Evolutionary conservation across 2,888 invertebrate species (phyloP), one percentile per base, ranked within the genome.

Genomic region (Hypercompe scribonia): DNA sequence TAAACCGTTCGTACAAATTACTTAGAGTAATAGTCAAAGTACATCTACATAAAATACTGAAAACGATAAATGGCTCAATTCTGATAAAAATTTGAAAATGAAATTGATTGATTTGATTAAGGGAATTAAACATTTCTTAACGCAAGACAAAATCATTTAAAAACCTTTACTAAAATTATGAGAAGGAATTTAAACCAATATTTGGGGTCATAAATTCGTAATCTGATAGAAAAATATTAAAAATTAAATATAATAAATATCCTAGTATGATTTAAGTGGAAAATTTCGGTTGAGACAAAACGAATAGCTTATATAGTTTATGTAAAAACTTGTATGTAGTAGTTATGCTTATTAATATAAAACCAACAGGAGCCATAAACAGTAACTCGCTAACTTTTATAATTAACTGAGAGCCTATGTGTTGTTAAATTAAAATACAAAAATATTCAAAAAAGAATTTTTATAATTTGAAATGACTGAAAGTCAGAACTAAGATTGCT

Each of bases 401-500:
- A 68, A 68, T n/a, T 68, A 67, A 68, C 54, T 54, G 24, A 34
- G 68, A 34, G 54, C 13, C n/a, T 21, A 15, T 67, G 24, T 50
- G 50, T 15, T 21, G n/a, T 5, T 67, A 50, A 50, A 24, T 50
- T 8, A 28, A n/a, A n/a, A 28, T 28, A 11, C n/a, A 54, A 50
- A 50, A n/a, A n/a, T n/a, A n/a, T 28, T 28, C 54, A n/a, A 3
- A 54, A 54, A 11, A 3, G 8, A 21, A n/a, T 24, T 50, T 54
- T 11, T n/a, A n/a, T 28, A 10, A 54, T 3, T 11, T 54, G n/a
- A 10, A 54, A n/a, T 54, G 2, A 54, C 54, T 54, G 11, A 54
- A 54, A 42, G 18, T 18, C 18, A 4, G 11, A 39, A 1, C 39
- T 10, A 8, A n/a, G n/a, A n/a, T n/a, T n/a, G n/a, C n/a, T 39